A percentile compares a stretch with the other conserved stretches of the same genome.
These are phyloP conservation scores for Anomalospiza imberbis DNA, from an alignment of 2,797 vertebrate genomes.

Conservation along the genomic window DNA sequence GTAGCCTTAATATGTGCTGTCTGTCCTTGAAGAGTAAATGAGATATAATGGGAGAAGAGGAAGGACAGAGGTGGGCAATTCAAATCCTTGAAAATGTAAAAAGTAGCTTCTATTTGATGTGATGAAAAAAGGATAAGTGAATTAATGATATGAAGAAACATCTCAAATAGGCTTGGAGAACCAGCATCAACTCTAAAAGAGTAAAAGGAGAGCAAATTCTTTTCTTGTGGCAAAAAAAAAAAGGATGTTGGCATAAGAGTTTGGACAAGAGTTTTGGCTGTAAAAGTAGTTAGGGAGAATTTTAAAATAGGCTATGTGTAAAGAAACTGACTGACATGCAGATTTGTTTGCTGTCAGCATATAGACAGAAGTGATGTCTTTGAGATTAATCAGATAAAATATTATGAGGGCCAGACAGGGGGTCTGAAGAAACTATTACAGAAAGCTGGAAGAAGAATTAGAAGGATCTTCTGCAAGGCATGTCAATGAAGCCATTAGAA, in stretches of 20 bases:
- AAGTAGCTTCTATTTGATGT: background rate
- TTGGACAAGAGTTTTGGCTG: background rate
- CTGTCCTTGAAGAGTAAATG: background rate
- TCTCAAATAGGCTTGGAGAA: background rate
- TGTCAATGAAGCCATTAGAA: background rate
- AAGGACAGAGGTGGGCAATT: background rate
- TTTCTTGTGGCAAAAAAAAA: background rate
- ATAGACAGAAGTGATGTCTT: background rate
- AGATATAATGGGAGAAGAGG: background rate
- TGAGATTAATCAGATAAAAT: background rate
- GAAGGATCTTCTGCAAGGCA: background rate
- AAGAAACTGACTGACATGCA: background rate
- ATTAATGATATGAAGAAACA: background rate
- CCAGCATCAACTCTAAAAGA: background rate
- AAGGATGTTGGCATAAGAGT: background rate
- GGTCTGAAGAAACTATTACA: background rate
- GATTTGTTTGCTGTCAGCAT: background rate
- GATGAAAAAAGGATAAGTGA: background rate
- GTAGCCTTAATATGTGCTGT: background rate
- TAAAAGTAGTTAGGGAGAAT: background rate
- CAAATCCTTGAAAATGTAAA: background rate
- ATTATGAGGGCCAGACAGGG: background rate
- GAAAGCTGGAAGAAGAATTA: background rate
- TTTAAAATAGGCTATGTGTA: background rate
- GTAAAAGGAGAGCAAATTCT: background rate